Evolutionary conservation across 2,797 vertebrate genomes (phyloP).

Genomic region (Scyliorhinus canicula): DNA sequence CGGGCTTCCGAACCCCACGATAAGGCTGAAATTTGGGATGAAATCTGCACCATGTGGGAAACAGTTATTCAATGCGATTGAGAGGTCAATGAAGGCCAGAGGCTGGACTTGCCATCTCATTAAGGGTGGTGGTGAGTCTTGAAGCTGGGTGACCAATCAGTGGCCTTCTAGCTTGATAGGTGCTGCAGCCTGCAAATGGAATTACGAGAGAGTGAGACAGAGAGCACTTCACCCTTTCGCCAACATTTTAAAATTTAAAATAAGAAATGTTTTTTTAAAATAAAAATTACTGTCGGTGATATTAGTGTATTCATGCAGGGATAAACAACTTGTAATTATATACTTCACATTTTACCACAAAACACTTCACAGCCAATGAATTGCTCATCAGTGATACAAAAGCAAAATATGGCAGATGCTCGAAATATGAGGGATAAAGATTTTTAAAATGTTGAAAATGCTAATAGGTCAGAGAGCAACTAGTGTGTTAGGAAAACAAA

Average conservation of each 20-base stretch:
- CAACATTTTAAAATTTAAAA: not conserved
- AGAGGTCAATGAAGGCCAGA: not conserved
- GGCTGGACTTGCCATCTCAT: no score
- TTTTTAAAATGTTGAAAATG: not conserved
- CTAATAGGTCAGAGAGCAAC: not conserved
- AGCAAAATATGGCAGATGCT: no score
- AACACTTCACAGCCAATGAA: not conserved
- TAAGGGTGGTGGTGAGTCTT: not conserved
- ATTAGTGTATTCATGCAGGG: not conserved
- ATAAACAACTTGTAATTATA: not conserved
- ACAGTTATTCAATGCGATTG: no score
- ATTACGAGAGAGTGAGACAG: not conserved
- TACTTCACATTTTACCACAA: not conserved
- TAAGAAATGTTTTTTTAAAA: not conserved
- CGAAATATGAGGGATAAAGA: not conserved
- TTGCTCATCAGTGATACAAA: not conserved
- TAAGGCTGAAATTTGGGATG: not conserved
- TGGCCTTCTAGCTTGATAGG: not conserved
- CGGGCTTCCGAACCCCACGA: not conserved
- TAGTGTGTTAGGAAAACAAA: not conserved
- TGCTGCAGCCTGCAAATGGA: not conserved
- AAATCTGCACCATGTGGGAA: not conserved
- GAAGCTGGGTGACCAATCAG: not conserved
- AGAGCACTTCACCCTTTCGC: no score
- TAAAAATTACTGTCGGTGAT: not conserved